phyloP scores from a whole-genome alignment of 2,113 vertebrate genomes.

The Callospermophilus lateralis region DNA sequence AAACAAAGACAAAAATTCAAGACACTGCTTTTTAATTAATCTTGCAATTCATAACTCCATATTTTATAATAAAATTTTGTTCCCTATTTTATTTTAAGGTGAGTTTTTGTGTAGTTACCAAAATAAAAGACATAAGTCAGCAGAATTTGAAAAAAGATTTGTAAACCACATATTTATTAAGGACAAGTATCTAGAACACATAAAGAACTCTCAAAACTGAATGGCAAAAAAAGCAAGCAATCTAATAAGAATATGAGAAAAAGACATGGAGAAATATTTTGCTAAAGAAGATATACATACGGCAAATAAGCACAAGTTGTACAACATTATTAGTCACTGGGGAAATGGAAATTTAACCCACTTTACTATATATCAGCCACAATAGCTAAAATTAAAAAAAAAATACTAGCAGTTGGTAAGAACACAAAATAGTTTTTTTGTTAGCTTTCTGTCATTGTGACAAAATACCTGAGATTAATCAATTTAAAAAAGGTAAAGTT shows the following conservation, averaged over 20 bases:
- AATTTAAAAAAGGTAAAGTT: not conserved
- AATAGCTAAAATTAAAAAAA: not conserved
- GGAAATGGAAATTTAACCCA: not conserved
- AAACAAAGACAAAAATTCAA: not conserved
- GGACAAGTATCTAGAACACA: not conserved
- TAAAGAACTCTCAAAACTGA: not conserved
- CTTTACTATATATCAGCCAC: not conserved
- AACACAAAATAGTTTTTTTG: not conserved
- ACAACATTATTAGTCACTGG: not conserved
- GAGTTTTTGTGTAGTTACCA: not conserved
- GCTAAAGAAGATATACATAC: not conserved
- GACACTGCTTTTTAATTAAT: slow-evolving; percentile 6
- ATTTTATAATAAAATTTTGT: slow-evolving; percentile 5
- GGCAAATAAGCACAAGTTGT: not conserved
- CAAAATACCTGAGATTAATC: not conserved
- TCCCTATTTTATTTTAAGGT: not conserved
- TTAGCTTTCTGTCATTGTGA: not conserved
- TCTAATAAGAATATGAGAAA: not conserved
- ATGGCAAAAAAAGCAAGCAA: not conserved
- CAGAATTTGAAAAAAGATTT: not conserved
- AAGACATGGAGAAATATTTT: slow-evolving; percentile 1
- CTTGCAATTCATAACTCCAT: not conserved
- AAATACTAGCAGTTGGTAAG: not conserved
- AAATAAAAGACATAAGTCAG: not conserved
- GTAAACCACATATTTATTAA: not conserved